These are phyloP conservation scores for Geothlypis trichas DNA, from an alignment of 2,113 vertebrate species.

Conservation along the genomic window DNA sequence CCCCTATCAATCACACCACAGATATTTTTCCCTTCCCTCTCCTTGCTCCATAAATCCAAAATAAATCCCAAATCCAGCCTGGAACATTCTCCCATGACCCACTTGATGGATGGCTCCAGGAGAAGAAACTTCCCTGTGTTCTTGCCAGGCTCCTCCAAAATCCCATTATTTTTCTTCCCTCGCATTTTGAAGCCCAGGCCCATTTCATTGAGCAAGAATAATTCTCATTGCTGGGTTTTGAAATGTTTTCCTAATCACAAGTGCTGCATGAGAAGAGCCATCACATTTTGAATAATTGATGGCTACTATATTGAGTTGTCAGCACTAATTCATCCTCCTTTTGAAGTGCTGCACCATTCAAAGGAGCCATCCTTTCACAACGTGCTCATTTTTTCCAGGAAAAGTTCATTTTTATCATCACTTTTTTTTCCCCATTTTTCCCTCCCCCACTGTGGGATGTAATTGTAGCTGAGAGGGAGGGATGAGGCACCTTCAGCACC, in stretches of 20 bases:
- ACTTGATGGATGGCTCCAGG: neutral
- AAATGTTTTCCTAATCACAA: conserved; percentile 62
- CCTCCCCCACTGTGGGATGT: neutral
- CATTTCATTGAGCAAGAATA: conserved; percentile 30
- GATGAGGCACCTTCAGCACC: neutral
- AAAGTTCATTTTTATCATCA: conserved; percentile 76
- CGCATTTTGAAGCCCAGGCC: neutral
- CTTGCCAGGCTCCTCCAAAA: neutral
- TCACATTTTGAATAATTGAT: conserved; percentile 75
- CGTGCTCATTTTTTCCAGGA: conserved; percentile 18
- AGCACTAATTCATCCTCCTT: conserved; percentile 61
- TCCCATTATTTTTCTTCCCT: neutral
- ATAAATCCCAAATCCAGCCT: neutral
- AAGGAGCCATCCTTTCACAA: conserved; percentile 62
- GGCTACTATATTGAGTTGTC: conserved; percentile 74
- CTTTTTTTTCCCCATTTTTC: neutral
- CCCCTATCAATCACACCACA: neutral
- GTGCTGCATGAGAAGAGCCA: conserved; percentile 64
- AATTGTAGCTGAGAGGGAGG: conserved; percentile 52
- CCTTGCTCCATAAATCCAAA: neutral
- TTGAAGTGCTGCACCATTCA: conserved; percentile 23
- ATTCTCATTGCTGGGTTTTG: conserved; percentile 48
- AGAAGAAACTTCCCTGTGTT: neutral
- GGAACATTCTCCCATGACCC: fast-evolving
- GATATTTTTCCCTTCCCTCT: neutral